Evolutionary conservation across 2,888 invertebrate genomes (phyloP).

Genomic region (Sesia apiformis): DNA sequence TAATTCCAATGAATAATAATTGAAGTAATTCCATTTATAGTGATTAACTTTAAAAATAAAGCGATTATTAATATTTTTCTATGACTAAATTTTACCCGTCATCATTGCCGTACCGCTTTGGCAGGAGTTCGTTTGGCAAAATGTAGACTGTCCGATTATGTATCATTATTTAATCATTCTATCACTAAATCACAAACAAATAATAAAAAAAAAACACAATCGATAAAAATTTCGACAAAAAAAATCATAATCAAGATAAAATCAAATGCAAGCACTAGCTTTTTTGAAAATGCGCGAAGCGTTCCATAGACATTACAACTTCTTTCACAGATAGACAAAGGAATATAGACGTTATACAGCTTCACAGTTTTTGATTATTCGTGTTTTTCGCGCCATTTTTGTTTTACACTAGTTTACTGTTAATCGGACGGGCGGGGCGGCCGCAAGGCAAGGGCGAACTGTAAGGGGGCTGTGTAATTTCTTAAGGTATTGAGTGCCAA

Average conservation of each 20-base stretch:
- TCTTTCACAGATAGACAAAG: neutral
- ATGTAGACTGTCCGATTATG: constrained; percentile 66
- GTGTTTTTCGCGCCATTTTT: neutral
- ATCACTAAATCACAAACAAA: constrained; percentile 6
- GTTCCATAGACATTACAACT: neutral
- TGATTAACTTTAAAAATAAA: too few relatives aligned
- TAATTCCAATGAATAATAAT: neutral
- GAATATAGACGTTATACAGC: neutral
- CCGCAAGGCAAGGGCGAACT: constrained; percentile 48
- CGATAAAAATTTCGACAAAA: neutral
- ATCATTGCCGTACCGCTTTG: constrained; percentile 58
- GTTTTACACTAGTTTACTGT: neutral
- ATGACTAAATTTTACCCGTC: constrained; percentile 38
- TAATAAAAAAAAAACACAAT: constrained; percentile 11
- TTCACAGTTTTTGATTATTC: neutral
- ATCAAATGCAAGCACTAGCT: constrained; percentile 1
- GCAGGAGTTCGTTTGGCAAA: constrained; percentile 62
- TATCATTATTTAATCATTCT: constrained; percentile 37
- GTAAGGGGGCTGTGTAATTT: constrained; percentile 35
- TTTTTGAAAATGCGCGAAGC: constrained; percentile 3
- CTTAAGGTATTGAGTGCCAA: constrained; percentile 53
- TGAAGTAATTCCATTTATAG: neutral
- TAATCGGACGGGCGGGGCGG: constrained; percentile 30
- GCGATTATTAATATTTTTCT: too few relatives aligned
- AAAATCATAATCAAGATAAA: neutral